Evolutionary conservation across 2,113 vertebrate species (phyloP), one percentile per base, ranked within the genome.

Genomic region (Pontoporia blainvillei): DNA sequence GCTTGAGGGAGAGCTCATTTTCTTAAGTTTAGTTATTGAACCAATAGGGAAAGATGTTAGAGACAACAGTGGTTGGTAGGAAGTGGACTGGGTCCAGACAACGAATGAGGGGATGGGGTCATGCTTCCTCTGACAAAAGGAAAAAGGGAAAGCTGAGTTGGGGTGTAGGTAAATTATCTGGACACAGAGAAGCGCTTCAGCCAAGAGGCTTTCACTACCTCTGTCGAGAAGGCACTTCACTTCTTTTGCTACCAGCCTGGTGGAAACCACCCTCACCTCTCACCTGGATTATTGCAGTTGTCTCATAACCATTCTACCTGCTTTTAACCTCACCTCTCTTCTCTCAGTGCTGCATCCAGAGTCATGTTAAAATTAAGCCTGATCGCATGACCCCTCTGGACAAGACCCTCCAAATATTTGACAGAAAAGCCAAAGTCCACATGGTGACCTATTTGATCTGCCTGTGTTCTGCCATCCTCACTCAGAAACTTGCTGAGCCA

Each of bases 91-190:
- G 11, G 64, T 81, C 8, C 46, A 85, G 64, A 90, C 36, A 21
- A 81, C 6, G 6, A 10, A 20, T 2, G 21, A 61, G 20, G 5
- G 17, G 1, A 61, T 17, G 2, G 31, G 6, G 1, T 44, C 8
- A 9, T 13, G 10, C 57, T 52, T 89, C 21, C 57, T 57, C 9
- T 27, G 27, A 27, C 5, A 81, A 79, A 44, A 34, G 4, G 2
- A 18, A 14, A 14, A 79, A 59, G 4, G 10, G n/a, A 29, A 36
- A 11, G 3, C 10, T 71, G 21, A 36, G 4, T 2, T 41, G n/a
- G 14, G 11, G 20, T 31, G 4, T 18, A 29, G 46, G 27, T 39
- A n/a, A 75, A 44, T 41, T n/a, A 54, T 21, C 46, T 36, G 31
- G 71, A 76, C 72, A n/a, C 36, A 59, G 64, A 57, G 15, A 59